phyloP scores from a whole-genome alignment of 1,140 invertebrate genomes.

The Drosophila ananassae region DNA sequence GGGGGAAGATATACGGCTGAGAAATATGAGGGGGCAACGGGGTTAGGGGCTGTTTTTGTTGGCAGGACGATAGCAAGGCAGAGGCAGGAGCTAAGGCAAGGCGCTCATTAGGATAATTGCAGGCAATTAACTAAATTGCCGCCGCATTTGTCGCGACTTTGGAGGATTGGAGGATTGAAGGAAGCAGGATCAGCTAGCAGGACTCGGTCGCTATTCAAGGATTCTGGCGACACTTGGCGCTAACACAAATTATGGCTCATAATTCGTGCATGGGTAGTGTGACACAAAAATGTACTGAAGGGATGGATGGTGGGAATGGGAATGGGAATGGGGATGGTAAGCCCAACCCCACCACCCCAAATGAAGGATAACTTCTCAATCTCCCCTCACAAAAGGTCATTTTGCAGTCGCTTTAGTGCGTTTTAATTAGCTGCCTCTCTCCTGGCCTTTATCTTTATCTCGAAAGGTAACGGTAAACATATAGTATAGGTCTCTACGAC shows the following conservation, averaged over 20 bases:
- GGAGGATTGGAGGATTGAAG: slow-evolving; percentile 10
- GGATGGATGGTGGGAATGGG: too few relatives aligned
- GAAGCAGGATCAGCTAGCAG: background rate
- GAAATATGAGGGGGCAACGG: slow-evolving; percentile 21
- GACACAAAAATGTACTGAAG: slow-evolving; percentile 1
- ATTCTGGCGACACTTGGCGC: slow-evolving; percentile 53
- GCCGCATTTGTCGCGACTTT: slow-evolving; percentile 76
- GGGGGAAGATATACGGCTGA: slow-evolving; percentile 54
- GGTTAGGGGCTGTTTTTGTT: slow-evolving; percentile 2
- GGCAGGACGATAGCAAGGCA: slow-evolving; percentile 31
- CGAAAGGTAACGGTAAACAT: slow-evolving; percentile 10
- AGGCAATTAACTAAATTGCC: slow-evolving; percentile 82
- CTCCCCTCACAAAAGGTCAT: slow-evolving; percentile 4
- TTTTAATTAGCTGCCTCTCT: slow-evolving; percentile 69
- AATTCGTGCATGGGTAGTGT: slow-evolving; percentile 60
- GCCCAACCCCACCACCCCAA: background rate
- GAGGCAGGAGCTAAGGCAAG: slow-evolving; percentile 58
- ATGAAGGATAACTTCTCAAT: background rate
- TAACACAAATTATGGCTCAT: slow-evolving; percentile 79
- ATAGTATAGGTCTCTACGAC: slow-evolving; percentile 13
- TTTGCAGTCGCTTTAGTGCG: slow-evolving; percentile 63
- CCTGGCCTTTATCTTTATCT: background rate
- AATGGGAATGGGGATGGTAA: background rate
- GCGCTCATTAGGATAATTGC: slow-evolving; percentile 83
- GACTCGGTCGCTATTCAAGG: slow-evolving; percentile 11